Evolutionary conservation across 2,888 invertebrate genomes (phyloP), one percentile per base, ranked within the genome.

Genomic region (Gandaritis pyraliata): DNA sequence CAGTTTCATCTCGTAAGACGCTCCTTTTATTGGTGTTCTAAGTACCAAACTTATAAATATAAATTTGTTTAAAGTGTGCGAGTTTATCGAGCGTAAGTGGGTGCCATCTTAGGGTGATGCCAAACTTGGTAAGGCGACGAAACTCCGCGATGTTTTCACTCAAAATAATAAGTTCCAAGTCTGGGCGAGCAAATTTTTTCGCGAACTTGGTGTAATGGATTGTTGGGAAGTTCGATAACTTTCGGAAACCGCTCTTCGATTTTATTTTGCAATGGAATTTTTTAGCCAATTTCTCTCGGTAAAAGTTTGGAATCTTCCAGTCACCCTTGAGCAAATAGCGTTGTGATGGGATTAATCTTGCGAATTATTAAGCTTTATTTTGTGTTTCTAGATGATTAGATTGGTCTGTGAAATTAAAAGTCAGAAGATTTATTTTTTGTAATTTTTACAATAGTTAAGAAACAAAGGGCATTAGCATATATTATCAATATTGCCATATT

Each of bases 191-290:
- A 86, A 83, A 55, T 63, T 90, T 90, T 92, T 90, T 90, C 87
- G 84, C 87, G 81, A 88, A 90, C 88, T 88, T 85, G 84, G 89
- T 89, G 90, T 91, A 90, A 91, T 91, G 90, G 91, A 89, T 92
- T 92, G 90, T 90, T 88, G 88, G 86, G 72, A 90, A 90, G 78
- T 92, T 89, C 87, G 87, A 92, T 90, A 92, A 92, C 87, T 92
- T 90, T 89, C 87, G 91, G 91, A 91, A 90, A 88, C 86, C 83
- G 88, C 87, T 89, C 87, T 85, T 86, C 86, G 90, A 88, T 90
- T 89, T 90, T 88, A 89, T 90, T 91, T 90, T 84, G 82, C 85
- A 71, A 80, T 83, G 81, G 87, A 90, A 88, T 90, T 91, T 90
- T 90, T 90, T 90, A 89, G 89, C 88, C 90, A 90, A 91, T 90